Evolutionary conservation across 2,888 invertebrate species (phyloP).

Genomic region (Magallana nippona): DNA sequence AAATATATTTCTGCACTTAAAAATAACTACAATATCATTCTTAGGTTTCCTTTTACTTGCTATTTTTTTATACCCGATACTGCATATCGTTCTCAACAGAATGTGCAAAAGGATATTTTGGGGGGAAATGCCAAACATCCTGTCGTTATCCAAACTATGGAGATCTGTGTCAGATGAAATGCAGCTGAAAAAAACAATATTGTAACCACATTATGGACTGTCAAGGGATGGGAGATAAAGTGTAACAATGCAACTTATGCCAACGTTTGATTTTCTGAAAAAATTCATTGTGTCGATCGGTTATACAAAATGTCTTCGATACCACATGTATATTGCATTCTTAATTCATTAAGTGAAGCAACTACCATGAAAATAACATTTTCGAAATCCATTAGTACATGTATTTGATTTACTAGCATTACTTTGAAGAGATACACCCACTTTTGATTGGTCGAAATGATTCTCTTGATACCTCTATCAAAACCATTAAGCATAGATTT

Average conservation of each 20-base stretch:
- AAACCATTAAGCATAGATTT: no score
- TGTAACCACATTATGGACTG: not conserved
- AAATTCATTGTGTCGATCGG: not conserved
- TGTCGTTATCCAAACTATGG: not conserved
- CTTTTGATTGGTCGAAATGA: no score
- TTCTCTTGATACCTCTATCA: no score
- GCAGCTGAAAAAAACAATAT: not conserved
- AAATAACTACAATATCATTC: not conserved
- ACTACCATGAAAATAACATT: no score
- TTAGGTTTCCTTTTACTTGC: not conserved
- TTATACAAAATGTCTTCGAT: no score
- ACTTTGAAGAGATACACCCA: no score
- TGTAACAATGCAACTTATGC: not conserved
- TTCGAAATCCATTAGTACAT: no score
- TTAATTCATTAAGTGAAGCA: no score
- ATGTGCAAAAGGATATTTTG: not conserved
- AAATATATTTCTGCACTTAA: no score
- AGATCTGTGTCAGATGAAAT: not conserved
- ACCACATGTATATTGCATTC: no score
- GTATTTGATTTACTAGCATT: no score
- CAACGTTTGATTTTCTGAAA: not conserved
- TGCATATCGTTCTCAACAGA: not conserved
- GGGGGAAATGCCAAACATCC: not conserved
- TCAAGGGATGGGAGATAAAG: not conserved
- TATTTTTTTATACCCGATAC: not conserved